Percentiles rank a stretch among this genome's conserved stretches.
phyloP scores from a whole-genome alignment of 2,113 vertebrate species.

The Ariopsis seemanni region DNA sequence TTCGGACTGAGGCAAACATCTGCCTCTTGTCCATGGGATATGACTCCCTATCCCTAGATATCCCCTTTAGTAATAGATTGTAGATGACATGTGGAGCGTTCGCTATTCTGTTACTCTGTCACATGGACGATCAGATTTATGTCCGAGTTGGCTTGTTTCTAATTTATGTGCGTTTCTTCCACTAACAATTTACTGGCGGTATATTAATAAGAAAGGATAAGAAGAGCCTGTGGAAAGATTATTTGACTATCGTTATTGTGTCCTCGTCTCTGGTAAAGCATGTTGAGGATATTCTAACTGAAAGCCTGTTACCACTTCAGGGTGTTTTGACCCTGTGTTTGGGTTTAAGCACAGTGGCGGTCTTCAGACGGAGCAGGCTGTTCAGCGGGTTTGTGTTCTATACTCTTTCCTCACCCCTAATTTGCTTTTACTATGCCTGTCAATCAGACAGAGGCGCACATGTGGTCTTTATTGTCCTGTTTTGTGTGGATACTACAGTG shows the following conservation, averaged over 20 bases:
- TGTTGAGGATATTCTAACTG: conserved; percentile 38
- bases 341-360: conserved; percentile 26
- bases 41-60: conserved; percentile 15
- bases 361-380: conserved; percentile 3
- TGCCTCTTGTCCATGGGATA: conserved; percentile 33
- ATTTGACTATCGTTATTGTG: conserved; percentile 11
- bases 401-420: conserved; percentile 32
- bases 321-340: conserved; percentile 45
- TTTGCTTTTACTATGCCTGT: conserved; percentile 40
- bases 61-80: conserved; percentile 18
- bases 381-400: conserved; percentile 29
- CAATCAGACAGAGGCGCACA: conserved; percentile 35
- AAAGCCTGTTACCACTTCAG: conserved; percentile 35
- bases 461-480: conserved; percentile 34
- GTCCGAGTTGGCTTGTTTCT: background rate
- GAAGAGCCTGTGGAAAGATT: background rate
- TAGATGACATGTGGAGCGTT: background rate
- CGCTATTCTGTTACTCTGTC: background rate
- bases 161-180: background rate
- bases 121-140: conserved; percentile 1
- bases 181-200: background rate
- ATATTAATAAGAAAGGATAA: background rate
- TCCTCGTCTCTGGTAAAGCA: conserved; percentile 22
- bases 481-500: conserved; percentile 9
- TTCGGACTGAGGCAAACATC: conserved; percentile 15